Evolutionary conservation across 1,140 invertebrate species (phyloP), one percentile per base, ranked within the genome.

Genomic region (Diprion similis): DNA sequence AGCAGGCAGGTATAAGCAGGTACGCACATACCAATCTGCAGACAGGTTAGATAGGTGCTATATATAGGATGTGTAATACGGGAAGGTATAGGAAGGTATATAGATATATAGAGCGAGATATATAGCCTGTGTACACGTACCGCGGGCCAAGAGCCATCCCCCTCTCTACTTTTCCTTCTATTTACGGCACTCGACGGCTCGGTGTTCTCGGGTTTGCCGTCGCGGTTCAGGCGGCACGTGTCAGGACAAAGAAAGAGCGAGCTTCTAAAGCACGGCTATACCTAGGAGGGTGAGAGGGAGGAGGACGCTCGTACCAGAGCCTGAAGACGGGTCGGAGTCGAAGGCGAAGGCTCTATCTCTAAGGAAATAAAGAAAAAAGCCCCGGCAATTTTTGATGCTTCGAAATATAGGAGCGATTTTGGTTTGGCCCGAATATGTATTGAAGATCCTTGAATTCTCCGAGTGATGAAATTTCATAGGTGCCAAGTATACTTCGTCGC

Each of bases 331-430:
- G 24, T 37, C 24, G 6, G 51, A n/a, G n/a, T 59, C 51, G 51
- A n/a, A 59, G n/a, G 51, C 51, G 51, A n/a, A 59, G n/a, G 51
- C 51, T 59, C n/a, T 59, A 59, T 59, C 51, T 59, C 51, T 8
- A 6, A 37, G 24, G n/a, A 59, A 59, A 59, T n/a, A 8, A 59
- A 6, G 51, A 59, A 59, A 17, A 59, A 0, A 15, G 51, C 51
- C 11, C 11, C 9, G 51, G 6, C 11, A 59, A 59, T 17, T 15
- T 17, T 37, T 1, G 24, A 37, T 37, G 24, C 6, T 37, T 37
- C 24, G 24, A 37, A 37, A 37, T 6, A 37, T 3, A 1, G 24
- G 24, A 37, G 24, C 2, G 24, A 37, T 37, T 37, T 37, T 37
- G 24, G 24, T 37, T 37, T 37, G 2, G 24, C 24, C 24, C 6